Conservation (phyloP, 2,797 vertebrate genomes). For the Tenualosa ilisha region DNA sequence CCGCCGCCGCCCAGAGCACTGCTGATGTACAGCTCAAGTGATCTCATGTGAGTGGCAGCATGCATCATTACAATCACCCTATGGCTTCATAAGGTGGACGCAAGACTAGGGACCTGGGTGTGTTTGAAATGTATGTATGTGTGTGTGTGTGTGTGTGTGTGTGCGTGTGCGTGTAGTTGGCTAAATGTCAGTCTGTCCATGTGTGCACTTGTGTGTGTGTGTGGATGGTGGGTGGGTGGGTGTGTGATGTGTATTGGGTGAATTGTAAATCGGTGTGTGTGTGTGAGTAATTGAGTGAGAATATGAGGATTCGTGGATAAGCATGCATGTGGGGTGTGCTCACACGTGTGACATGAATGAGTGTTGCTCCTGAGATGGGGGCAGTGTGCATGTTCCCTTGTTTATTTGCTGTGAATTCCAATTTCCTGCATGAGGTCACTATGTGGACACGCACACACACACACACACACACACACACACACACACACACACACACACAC, state of each 20-base stretch:
- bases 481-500: neutral
- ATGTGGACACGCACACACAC: constrained; percentile 25
- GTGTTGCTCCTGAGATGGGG: neutral
- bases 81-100: neutral
- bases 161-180: neutral
- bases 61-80: constrained; percentile 33
- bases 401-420: constrained; percentile 51
- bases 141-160: neutral
- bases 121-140: constrained; percentile 16
- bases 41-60: constrained; percentile 27
- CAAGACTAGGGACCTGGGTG: constrained; percentile 32
- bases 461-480: neutral
- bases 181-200: neutral
- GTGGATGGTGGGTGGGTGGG: neutral
- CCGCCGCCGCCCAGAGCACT: neutral
- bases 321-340: constrained; percentile 14
- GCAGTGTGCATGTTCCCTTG: constrained; percentile 28
- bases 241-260: neutral
- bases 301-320: neutral
- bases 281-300: neutral
- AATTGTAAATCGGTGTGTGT: too few relatives aligned
- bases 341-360: constrained; percentile 5
- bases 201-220: constrained; percentile 21
- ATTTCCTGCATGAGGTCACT: constrained; percentile 52
- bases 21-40: constrained; percentile 34